Conservation (phyloP, 1,140 invertebrate species). For the Orchestia grillus region DNA sequence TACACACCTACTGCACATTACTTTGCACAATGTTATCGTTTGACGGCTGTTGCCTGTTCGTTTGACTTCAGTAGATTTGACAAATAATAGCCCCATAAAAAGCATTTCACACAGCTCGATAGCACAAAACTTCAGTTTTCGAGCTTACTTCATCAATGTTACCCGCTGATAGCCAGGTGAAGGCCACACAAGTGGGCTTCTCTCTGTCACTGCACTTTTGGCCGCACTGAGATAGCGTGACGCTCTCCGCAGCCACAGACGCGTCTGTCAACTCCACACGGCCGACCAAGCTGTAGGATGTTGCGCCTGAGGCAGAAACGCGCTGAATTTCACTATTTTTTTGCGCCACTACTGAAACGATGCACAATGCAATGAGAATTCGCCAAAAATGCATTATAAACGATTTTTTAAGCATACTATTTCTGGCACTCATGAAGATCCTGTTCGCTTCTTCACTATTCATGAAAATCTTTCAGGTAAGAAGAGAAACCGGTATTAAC, state of each 20-base stretch:
- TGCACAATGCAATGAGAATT: not conserved
- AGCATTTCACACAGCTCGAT: not conserved
- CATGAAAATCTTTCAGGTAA: not conserved
- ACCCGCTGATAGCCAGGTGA: not conserved
- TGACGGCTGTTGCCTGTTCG: not conserved
- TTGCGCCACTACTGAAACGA: not conserved
- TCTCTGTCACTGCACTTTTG: conserved; percentile 3
- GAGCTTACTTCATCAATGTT: not conserved
- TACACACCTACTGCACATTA: not conserved
- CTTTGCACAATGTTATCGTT: not conserved
- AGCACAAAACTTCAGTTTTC: not conserved
- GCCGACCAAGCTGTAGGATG: conserved; percentile 6
- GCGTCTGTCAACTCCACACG: not conserved
- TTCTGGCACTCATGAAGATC: not conserved
- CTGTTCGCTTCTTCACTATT: not conserved
- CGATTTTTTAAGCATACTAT: not conserved
- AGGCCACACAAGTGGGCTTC: not conserved
- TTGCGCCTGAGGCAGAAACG: not conserved
- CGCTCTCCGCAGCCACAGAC: not conserved
- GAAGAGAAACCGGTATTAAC: not conserved
- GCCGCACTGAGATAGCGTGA: not conserved
- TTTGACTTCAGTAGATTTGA: not conserved
- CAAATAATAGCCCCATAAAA: not conserved
- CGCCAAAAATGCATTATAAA: not conserved
- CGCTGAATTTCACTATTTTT: not conserved